Evolutionary conservation across 2,888 invertebrate genomes (phyloP).

Genomic region (Tetropium fuscum): DNA sequence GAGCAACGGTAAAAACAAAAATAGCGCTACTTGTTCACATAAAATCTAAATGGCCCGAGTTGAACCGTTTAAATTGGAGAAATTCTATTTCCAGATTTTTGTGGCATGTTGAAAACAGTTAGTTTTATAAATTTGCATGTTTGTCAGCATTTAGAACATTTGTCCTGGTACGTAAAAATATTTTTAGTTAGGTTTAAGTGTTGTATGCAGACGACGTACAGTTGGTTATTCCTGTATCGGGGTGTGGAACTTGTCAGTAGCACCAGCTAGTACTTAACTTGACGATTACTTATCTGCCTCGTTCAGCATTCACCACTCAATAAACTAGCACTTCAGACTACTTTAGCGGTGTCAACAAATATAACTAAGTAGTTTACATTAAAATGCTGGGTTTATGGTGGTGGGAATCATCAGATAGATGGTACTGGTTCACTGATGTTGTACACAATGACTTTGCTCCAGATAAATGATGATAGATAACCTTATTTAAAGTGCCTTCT

Average conservation of each 20-base stretch:
- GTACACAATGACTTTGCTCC: slow-evolving; percentile 37
- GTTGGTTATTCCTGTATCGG: slow-evolving; percentile 28
- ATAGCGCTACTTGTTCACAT: slow-evolving; percentile 17
- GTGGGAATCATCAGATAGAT: slow-evolving; percentile 28
- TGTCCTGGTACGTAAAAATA: slow-evolving; percentile 38
- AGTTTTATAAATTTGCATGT: slow-evolving; percentile 27
- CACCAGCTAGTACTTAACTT: slow-evolving; percentile 45
- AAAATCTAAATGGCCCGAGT: slow-evolving; percentile 12
- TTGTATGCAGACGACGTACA: slow-evolving; percentile 24
- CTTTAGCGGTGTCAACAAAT: slow-evolving; percentile 43
- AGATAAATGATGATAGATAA: slow-evolving; percentile 39
- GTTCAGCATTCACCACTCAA: slow-evolving; percentile 43
- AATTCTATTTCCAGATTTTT: slow-evolving; percentile 26
- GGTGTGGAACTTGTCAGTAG: slow-evolving; percentile 47
- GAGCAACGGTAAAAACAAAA: slow-evolving; percentile 13
- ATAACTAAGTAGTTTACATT: slow-evolving; percentile 45
- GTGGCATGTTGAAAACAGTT: slow-evolving; percentile 24
- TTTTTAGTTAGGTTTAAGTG: slow-evolving; percentile 33
- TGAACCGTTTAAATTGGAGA: slow-evolving; percentile 18
- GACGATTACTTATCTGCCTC: slow-evolving; percentile 47
- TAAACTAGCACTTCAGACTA: slow-evolving; percentile 42
- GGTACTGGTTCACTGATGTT: slow-evolving; percentile 30
- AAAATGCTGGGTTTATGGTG: slow-evolving; percentile 39
- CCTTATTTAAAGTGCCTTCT: slow-evolving; percentile 34
- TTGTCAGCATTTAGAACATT: slow-evolving; percentile 35